phyloP scores from a whole-genome alignment of 2,797 vertebrate species.

The Stomatorhinus walkeri region DNA sequence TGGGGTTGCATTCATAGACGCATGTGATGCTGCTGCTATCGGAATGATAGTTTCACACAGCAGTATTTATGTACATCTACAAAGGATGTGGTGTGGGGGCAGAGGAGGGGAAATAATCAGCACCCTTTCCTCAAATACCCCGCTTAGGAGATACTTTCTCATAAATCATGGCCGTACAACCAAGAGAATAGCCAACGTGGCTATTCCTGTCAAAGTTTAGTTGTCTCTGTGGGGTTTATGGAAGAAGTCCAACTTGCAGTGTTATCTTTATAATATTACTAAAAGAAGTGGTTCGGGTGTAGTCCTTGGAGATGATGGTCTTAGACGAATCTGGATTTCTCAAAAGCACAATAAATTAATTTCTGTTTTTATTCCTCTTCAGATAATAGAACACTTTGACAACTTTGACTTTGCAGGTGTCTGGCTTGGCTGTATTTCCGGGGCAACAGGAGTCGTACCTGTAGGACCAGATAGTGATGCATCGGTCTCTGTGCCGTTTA shows the following conservation, averaged over 20 bases:
- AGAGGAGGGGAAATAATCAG: neutral
- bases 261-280: neutral
- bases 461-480: neutral
- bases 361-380: neutral
- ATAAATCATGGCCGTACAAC: conserved; percentile 3
- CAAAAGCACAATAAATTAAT: neutral
- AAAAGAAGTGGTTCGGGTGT: neutral
- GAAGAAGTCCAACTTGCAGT: neutral
- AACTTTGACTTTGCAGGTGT: neutral
- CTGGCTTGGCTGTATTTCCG: neutral
- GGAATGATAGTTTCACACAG: neutral
- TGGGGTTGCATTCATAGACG: neutral
- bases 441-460: conserved; percentile 1
- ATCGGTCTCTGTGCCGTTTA: neutral
- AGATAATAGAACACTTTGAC: neutral
- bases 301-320: neutral
- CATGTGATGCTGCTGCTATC: neutral
- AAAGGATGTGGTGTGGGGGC: neutral
- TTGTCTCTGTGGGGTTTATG: neutral
- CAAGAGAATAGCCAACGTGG: neutral
- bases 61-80: neutral
- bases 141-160: neutral
- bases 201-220: neutral
- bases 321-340: neutral
- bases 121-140: neutral